Percentiles rank a stretch among this genome's conserved stretches.
These are phyloP conservation scores for Neoarius graeffei DNA, from an alignment of 2,113 vertebrate species.

Conservation along the genomic window DNA sequence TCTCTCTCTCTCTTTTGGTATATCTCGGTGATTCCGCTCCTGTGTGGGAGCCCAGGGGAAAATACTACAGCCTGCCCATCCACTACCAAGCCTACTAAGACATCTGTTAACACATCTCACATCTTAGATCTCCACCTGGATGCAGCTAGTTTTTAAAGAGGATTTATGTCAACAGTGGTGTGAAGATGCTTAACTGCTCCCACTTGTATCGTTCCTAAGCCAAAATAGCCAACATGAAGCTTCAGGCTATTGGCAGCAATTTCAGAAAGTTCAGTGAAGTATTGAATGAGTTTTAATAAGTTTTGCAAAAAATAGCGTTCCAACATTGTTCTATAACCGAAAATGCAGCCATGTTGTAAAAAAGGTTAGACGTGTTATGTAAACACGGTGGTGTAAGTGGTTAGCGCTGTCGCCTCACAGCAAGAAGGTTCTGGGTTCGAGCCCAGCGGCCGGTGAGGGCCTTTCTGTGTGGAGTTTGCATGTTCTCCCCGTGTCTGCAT, in stretches of 20 bases:
- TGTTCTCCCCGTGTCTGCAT: no score
- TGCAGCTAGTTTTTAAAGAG: constrained; percentile 13
- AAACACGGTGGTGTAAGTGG: background rate
- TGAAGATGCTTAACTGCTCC: constrained; percentile 1
- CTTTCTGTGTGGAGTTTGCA: no score
- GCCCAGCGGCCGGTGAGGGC: no score
- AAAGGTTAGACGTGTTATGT: no score
- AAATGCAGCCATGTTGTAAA: background rate
- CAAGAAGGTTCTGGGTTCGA: no score
- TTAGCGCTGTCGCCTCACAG: no score
- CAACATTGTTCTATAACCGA: background rate
- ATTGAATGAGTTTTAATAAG: constrained; percentile 6
- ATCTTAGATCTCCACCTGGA: constrained; percentile 28
- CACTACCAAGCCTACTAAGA: constrained; percentile 5
- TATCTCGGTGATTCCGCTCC: constrained; percentile 13
- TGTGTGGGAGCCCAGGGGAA: constrained; percentile 24
- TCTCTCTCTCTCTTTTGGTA: background rate
- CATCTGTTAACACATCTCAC: constrained; percentile 34
- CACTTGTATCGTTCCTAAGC: background rate
- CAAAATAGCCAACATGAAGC: background rate
- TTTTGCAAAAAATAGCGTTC: constrained; percentile 6
- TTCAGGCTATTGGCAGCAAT: constrained; percentile 18
- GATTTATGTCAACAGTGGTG: background rate
- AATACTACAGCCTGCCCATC: constrained; percentile 22
- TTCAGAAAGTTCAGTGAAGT: constrained; percentile 15